phyloP scores from a whole-genome alignment of 2,113 vertebrate species.

The Apus apus region DNA sequence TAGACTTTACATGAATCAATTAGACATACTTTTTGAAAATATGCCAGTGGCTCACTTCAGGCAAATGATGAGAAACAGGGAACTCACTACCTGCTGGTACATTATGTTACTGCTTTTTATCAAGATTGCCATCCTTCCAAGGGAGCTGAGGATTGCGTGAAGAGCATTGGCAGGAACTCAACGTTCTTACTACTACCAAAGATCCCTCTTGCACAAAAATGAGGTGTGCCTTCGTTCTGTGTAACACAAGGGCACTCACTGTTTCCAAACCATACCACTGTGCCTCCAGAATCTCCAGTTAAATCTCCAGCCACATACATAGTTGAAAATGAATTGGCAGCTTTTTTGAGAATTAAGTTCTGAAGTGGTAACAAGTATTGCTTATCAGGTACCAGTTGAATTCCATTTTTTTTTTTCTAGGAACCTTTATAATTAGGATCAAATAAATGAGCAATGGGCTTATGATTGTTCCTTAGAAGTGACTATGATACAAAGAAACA shows the following conservation, averaged over 20 bases:
- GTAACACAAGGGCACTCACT: background rate
- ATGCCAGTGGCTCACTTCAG: background rate
- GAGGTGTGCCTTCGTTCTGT: background rate
- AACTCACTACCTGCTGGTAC: background rate
- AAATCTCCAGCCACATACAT: background rate
- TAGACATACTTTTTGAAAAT: background rate
- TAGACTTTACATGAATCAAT: background rate
- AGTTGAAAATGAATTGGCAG: background rate
- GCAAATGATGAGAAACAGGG: background rate
- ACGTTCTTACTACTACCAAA: background rate
- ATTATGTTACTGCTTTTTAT: background rate
- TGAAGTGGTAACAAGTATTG: background rate
- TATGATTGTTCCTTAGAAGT: background rate
- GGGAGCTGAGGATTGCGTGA: background rate
- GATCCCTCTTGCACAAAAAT: background rate
- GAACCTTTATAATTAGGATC: background rate
- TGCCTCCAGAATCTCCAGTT: background rate
- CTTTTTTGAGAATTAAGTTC: background rate
- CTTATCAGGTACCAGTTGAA: background rate
- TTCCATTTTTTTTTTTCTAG: background rate
- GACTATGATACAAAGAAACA: background rate
- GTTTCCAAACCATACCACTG: background rate
- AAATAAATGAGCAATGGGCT: background rate
- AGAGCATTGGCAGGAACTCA: background rate
- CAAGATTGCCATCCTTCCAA: background rate